These are phyloP conservation scores for Hexactinellida sp. DNA, from an alignment of 37 sponge, comb jelly and placozoan species.

Conservation along the genomic window DNA sequence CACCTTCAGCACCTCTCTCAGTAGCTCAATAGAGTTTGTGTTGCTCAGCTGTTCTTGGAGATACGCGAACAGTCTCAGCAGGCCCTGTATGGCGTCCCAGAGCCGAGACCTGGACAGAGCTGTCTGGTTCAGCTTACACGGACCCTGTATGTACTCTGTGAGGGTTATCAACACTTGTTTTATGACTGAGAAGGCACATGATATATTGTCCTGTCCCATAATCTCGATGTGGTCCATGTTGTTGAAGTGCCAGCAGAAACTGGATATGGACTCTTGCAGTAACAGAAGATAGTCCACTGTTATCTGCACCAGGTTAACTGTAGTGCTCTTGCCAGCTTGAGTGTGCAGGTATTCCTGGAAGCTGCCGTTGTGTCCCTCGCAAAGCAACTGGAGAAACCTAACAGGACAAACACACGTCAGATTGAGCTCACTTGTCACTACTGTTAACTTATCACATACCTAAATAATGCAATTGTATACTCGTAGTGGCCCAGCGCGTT, in stretches of 20 bases:
- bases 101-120: conserved; percentile 66
- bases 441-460: neutral
- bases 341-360: conserved; percentile 83
- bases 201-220: conserved; percentile 49
- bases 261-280: conserved; percentile 70
- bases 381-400: conserved; percentile 81
- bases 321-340: conserved; percentile 71
- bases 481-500: neutral
- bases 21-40: conserved; percentile 62
- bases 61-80: conserved; percentile 56
- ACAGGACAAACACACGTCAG: conserved; percentile 44
- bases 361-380: conserved; percentile 72
- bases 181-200: conserved; percentile 50
- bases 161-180: conserved; percentile 79
- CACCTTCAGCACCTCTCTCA: conserved; percentile 61
- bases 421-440: conserved; percentile 24
- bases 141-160: conserved; percentile 88
- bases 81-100: conserved; percentile 84
- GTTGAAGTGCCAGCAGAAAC: conserved; percentile 78
- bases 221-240: conserved; percentile 39
- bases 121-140: conserved; percentile 74
- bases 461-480: neutral
- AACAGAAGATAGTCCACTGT: conserved; percentile 86
- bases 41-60: conserved; percentile 62
- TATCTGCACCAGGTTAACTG: conserved; percentile 65